Percentiles rank a stretch among this genome's conserved stretches.
Conservation (phyloP, 1,140 invertebrate genomes). For the Aricia agestis region DNA sequence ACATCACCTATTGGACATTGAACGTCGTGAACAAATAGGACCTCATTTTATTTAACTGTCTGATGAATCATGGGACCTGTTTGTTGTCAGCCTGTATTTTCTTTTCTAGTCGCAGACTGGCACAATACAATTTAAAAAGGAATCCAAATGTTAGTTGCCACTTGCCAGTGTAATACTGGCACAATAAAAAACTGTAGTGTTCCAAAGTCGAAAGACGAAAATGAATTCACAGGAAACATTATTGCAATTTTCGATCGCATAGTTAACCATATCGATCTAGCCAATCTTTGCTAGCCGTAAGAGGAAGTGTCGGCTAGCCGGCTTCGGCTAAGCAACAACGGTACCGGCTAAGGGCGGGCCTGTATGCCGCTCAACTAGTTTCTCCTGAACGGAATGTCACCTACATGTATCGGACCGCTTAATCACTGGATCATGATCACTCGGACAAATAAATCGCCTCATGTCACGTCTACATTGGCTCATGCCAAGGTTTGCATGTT, state of each 20-base stretch:
- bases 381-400: constrained; percentile 66
- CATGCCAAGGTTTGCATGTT: background rate
- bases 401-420: constrained; percentile 43
- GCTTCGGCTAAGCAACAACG: constrained; percentile 45
- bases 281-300: background rate
- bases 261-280: background rate
- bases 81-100: background rate
- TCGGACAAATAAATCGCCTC: constrained; percentile 5
- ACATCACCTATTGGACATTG: background rate
- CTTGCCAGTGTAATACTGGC: too few relatives aligned
- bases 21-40: background rate
- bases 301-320: background rate
- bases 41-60: background rate
- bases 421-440: constrained; percentile 20
- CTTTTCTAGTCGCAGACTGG: background rate
- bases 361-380: constrained; percentile 66
- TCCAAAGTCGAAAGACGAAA: too few relatives aligned
- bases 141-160: too few relatives aligned
- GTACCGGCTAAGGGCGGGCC: constrained; percentile 62
- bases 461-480: background rate
- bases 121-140: too few relatives aligned
- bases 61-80: background rate
- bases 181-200: too few relatives aligned
- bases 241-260: background rate
- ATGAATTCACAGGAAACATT: background rate